Percentiles rank a stretch among this genome's conserved stretches.
Conservation (phyloP, 2,113 vertebrate species). For the Crocuta crocuta region DNA sequence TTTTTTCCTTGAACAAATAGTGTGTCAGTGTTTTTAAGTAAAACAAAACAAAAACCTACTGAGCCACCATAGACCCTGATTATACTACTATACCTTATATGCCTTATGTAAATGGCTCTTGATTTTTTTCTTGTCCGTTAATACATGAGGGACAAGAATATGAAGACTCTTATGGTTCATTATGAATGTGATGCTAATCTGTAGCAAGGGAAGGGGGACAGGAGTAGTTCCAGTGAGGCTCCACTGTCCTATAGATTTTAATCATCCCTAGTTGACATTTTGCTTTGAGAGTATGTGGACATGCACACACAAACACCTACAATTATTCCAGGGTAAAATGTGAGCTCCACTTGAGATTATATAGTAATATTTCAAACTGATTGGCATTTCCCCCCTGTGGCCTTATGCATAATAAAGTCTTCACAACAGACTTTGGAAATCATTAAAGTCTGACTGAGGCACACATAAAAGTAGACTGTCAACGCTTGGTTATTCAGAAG, state of each 20-base stretch:
- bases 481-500: constrained; percentile 42
- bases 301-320: constrained; percentile 35
- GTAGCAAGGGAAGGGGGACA: background rate
- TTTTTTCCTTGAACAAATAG: constrained; percentile 53
- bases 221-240: background rate
- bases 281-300: constrained; percentile 13
- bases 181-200: constrained; percentile 35
- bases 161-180: background rate
- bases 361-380: constrained; percentile 76
- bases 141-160: background rate
- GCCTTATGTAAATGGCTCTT: background rate
- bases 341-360: constrained; percentile 64
- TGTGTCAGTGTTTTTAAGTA: constrained; percentile 21
- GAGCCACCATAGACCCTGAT: background rate
- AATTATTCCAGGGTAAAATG: constrained; percentile 45
- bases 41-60: background rate
- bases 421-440: constrained; percentile 75
- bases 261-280: background rate
- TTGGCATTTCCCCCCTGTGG: constrained; percentile 64
- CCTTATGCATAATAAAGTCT: constrained; percentile 76
- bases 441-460: constrained; percentile 67
- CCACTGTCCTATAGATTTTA: background rate
- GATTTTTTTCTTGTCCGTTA: background rate
- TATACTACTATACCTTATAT: background rate
- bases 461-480: constrained; percentile 65